Base-by-base conservation (phyloP, 2,797 vertebrate genomes). In the Anisognathus igniventris region DNA sequence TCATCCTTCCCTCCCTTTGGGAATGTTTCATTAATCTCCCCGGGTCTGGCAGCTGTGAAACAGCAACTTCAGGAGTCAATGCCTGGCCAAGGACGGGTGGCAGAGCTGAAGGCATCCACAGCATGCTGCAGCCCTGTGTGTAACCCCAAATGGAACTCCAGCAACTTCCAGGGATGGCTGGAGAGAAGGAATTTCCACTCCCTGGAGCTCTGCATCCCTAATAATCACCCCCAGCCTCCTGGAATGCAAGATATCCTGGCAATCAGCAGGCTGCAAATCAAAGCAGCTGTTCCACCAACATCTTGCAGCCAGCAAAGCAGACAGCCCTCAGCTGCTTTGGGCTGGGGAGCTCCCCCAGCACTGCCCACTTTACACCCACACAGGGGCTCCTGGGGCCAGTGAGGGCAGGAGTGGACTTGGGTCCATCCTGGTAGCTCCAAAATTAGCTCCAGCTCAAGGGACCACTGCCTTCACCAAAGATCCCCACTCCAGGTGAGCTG, bases 241-340 rank as follows among this genome's bases (percentile, higher is more conserved):
- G 92, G 87, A 76, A 90, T 39, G 91, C 7, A 2, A 92, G 80
- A 35, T 67, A 73, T 80, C 51, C 91, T 14, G 30, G 85, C 86
- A 56, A 57, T 39, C 83, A 39, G 76, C 18, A 5, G 39, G 16
- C 61, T 72, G 86, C 8, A 37, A 70, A 93, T 65, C 56, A 28
- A 86, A 68, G 94, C 95, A 95, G 95, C 90, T 94, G 93, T 82
- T 92, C 94, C 75, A 56, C 30, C 92, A 85, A 3, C 84, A 35
- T 91, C 86, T 78, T 33, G 60, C 57, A 93, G 92, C 77, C 88
- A 61, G 47, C 0, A 0, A 60, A 70, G 77, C 67, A 82, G 68
- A 9, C 67, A 28, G 45, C 60, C 45, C 70, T 70, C 1, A 1
- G 2, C 65, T 67, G 88, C 7, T 28, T 27, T 4, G 27, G 70